Percentiles rank a stretch among this genome's conserved stretches.
phyloP scores from a whole-genome alignment of 2,888 invertebrate genomes.

The Drosophila mayaguana region DNA sequence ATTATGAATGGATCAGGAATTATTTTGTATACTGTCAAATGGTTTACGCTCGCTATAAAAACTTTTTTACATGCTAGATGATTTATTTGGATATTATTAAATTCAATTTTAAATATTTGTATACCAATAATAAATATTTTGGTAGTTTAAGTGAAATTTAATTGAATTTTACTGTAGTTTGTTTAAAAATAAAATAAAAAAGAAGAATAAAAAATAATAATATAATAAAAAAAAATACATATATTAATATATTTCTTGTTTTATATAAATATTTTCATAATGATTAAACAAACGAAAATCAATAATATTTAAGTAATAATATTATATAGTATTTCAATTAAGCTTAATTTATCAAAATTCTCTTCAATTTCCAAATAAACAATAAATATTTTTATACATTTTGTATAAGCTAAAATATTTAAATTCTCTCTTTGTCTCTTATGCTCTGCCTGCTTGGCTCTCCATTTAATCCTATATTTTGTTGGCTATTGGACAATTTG shows the following conservation, averaged over 20 bases:
- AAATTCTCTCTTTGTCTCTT: not conserved
- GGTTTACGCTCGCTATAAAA: not conserved
- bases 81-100: not conserved
- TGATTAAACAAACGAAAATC: no score
- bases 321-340: no score
- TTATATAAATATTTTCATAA: no score
- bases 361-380: no score
- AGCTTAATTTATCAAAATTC: no score
- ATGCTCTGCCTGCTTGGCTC: not conserved
- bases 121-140: not conserved
- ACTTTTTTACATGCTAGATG: not conserved
- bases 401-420: not conserved
- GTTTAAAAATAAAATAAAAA: no score
- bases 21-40: not conserved
- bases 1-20: constrained; percentile 3
- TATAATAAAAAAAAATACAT: no score
- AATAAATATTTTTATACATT: not conserved
- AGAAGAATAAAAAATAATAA: no score
- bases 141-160: not conserved
- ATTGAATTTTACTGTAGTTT: no score
- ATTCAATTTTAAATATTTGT: not conserved
- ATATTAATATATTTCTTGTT: no score
- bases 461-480: not conserved
- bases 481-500: not conserved
- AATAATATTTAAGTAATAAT: no score